Evolutionary conservation across 2,888 invertebrate genomes (phyloP).

Genomic region (Amblyjoppa fuscipennis): DNA sequence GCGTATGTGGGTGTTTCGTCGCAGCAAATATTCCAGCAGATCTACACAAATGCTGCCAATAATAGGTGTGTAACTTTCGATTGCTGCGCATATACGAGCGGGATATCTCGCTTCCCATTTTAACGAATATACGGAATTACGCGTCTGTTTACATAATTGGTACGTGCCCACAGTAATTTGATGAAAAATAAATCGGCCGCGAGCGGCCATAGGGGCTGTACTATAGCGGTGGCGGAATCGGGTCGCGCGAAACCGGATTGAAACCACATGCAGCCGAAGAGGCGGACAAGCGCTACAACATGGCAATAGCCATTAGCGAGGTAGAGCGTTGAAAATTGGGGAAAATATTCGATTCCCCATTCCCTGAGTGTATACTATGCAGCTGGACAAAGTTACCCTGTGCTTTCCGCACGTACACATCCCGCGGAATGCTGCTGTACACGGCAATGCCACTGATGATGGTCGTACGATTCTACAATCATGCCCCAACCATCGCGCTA

Average conservation of each 20-base stretch:
- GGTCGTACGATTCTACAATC: not conserved
- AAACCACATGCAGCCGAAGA: constrained; percentile 51
- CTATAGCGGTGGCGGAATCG: constrained; percentile 31
- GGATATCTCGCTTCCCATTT: constrained; percentile 44
- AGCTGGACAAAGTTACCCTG: constrained; percentile 21
- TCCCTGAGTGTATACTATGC: not conserved
- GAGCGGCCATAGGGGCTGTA: constrained; percentile 24
- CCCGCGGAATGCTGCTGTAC: not conserved
- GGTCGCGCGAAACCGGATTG: constrained; percentile 61
- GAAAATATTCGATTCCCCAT: constrained; percentile 60
- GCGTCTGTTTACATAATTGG: constrained; percentile 72
- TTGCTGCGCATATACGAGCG: constrained; percentile 5
- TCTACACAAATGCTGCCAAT: not conserved
- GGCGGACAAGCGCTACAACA: not conserved
- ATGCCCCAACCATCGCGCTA: not conserved
- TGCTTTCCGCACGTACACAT: not conserved
- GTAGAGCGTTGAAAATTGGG: constrained; percentile 62
- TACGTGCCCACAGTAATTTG: constrained; percentile 69
- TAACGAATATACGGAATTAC: constrained; percentile 59
- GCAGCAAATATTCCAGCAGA: constrained; percentile 16
- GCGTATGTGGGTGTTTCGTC: constrained; percentile 8
- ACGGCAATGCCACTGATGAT: constrained; percentile 9
- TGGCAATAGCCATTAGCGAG: constrained; percentile 45
- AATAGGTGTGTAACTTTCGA: constrained; percentile 9
- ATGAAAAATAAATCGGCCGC: constrained; percentile 73